Evolutionary conservation across 2,888 invertebrate species (phyloP).

Genomic region (Prionchulus punctatus): DNA sequence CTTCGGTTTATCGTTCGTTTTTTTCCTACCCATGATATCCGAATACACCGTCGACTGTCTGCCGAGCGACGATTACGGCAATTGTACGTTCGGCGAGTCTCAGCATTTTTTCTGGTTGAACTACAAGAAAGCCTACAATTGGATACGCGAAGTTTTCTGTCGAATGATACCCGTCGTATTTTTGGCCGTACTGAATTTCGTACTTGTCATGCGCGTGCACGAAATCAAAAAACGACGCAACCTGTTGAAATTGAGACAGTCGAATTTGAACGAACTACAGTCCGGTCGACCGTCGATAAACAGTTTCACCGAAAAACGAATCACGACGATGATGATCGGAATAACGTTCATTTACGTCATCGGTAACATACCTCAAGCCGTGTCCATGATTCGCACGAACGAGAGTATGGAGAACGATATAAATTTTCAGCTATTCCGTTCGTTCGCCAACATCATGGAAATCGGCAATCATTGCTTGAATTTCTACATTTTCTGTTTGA

Average conservation of each 20-base stretch:
- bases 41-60: too few relatives aligned
- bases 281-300: neutral
- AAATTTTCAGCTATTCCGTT: conserved; percentile 27
- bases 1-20: too few relatives aligned
- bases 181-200: conserved; percentile 1
- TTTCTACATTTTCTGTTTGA: conserved; percentile 31
- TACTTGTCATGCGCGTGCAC: neutral
- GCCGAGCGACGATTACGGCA: too few relatives aligned
- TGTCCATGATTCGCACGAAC: conserved; percentile 26
- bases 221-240: neutral
- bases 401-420: too few relatives aligned
- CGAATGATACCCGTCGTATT: conserved; percentile 1
- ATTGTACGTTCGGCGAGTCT: too few relatives aligned
- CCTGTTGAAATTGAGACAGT: neutral
- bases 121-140: too few relatives aligned
- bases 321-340: conserved; percentile 7
- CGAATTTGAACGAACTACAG: neutral
- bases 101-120: too few relatives aligned
- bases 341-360: conserved; percentile 27
- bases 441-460: conserved; percentile 25
- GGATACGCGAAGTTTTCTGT: too few relatives aligned
- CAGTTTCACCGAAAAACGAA: neutral
- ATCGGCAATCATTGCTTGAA: conserved; percentile 29
- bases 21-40: too few relatives aligned
- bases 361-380: conserved; percentile 27